phyloP scores from a whole-genome alignment of 2,113 vertebrate species.

The Balaeniceps rex region DNA sequence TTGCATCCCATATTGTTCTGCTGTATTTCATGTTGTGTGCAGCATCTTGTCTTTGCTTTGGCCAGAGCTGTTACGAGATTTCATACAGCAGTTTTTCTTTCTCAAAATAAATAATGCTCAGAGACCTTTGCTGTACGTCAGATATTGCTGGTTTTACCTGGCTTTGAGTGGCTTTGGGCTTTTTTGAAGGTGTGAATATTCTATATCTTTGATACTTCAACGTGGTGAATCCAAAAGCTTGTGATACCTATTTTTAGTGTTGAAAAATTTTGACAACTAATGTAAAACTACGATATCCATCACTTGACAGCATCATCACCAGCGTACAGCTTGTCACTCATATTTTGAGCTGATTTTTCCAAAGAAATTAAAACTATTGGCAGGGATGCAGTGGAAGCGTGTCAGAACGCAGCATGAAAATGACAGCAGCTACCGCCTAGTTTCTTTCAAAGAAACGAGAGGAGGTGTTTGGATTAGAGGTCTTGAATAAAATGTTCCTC shows the following conservation, averaged over 20 bases:
- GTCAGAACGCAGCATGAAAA: not conserved
- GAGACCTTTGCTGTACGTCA: not conserved
- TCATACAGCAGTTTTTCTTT: not conserved
- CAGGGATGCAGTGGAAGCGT: not conserved
- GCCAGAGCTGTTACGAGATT: not conserved
- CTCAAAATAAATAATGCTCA: not conserved
- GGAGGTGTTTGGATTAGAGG: constrained; percentile 3
- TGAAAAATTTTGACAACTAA: constrained; percentile 34
- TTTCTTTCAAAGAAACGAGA: not conserved
- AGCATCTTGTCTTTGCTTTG: not conserved
- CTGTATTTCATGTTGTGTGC: not conserved
- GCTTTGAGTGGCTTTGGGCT: not conserved
- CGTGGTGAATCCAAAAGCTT: not conserved
- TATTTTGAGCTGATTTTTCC: not conserved
- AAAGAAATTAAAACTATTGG: constrained; percentile 4
- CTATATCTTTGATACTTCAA: not conserved
- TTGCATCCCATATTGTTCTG: not conserved
- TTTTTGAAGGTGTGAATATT: not conserved
- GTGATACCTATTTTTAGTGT: constrained; percentile 44
- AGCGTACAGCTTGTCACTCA: constrained; percentile 16
- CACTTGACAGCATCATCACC: constrained; percentile 6
- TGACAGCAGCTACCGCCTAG: constrained; percentile 3
- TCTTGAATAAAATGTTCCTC: not conserved
- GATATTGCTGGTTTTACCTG: not conserved
- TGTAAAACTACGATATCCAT: not conserved